These are phyloP conservation scores for Spheniscus humboldti DNA, from an alignment of 2,797 vertebrate genomes.

Conservation along the genomic window DNA sequence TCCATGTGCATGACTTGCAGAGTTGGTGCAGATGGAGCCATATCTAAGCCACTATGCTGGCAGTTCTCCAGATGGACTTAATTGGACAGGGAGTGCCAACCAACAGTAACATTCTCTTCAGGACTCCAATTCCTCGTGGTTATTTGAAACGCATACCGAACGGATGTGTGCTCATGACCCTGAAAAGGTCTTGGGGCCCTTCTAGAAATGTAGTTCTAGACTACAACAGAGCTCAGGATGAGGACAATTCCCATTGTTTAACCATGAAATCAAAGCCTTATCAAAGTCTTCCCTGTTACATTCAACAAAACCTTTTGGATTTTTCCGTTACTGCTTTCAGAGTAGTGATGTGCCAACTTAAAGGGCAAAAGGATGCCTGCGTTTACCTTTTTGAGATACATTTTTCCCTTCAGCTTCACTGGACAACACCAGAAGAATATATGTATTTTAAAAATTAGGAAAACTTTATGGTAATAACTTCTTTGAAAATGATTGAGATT, in stretches of 20 bases:
- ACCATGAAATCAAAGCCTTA: not conserved
- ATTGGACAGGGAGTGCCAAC: not conserved
- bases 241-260: not conserved
- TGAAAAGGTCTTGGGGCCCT: not conserved
- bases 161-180: not conserved
- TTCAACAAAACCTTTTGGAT: not conserved
- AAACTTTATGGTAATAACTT: not conserved
- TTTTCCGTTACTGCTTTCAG: not conserved
- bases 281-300: not conserved
- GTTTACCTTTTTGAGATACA: not conserved
- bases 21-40: not conserved
- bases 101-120: not conserved
- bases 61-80: not conserved
- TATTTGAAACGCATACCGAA: not conserved
- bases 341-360: not conserved
- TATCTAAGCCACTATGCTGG: not conserved
- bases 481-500: not conserved
- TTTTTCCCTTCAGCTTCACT: not conserved
- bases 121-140: not conserved
- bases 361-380: not conserved
- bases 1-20: not conserved
- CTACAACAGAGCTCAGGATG: not conserved
- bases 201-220: not conserved
- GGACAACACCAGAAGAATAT: not conserved
- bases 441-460: not conserved